Evolutionary conservation across 2,113 vertebrate species (phyloP), one percentile per base, ranked within the genome.

Genomic region (Pholis gunnellus): DNA sequence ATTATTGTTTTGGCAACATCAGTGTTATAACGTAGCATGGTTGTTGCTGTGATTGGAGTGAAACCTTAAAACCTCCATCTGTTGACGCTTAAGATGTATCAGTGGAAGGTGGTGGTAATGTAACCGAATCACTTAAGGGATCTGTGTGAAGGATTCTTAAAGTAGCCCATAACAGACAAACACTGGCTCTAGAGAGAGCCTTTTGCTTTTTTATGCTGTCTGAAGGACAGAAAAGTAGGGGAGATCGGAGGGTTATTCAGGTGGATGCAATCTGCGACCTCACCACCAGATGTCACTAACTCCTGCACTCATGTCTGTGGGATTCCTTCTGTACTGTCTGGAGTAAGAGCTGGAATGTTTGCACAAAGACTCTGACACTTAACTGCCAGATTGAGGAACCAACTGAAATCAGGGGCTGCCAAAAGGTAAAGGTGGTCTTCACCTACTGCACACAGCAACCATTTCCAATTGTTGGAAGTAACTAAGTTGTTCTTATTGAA

Each of bases 361-460:
- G 72, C 42, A 52, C 66, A 78, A 66, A 80, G 69, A 67, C 61
- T 80, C 15, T 83, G 57, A 52, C 86, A 82, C 81, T 66, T 85
- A 0, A 42, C 57, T 79, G 86, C 34, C 22, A 76, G 44, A 57
- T 44, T 1, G 40, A 66, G 46, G 34, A 42, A 50, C 18, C 22
- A 48, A 4, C n/a, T 11, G 4, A 61, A 77, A 71, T n/a, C n/a
- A 18, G 8, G 11, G n/a, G 46, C n/a, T 27, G 27, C n/a, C 14
- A 42, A n/a, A 65, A 42, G 6, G n/a, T 22, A n/a, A 54, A 64
- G 13, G 27, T n/a, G n/a, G 38, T 40, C 3, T 38, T 34, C 13
- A 22, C 4, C 27, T 38, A 22, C 34, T 22, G 60, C 50, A 59
- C 10, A 27, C 46, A 36, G 60, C 14, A 44, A 36, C 7, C 29